phyloP scores from a whole-genome alignment of 2,797 vertebrate species.

The Hafferia zeledoni region DNA sequence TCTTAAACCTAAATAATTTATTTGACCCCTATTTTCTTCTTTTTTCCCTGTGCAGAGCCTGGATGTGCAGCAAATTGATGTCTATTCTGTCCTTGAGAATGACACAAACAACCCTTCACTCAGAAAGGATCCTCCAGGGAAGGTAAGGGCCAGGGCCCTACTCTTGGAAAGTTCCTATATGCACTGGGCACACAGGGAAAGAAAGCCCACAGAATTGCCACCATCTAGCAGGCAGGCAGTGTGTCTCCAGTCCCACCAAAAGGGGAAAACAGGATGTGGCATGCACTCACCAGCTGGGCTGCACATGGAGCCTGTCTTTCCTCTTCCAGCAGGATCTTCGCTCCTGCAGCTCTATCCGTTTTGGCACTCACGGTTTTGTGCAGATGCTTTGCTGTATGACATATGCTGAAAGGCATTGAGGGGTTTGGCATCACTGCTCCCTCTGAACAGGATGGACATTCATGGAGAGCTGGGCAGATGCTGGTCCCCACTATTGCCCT shows the following conservation, averaged over 20 bases:
- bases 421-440: background rate
- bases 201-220: background rate
- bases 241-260: background rate
- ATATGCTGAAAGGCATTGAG: background rate
- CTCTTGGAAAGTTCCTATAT: background rate
- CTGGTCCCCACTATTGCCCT: background rate
- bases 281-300: background rate
- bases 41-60: constrained; percentile 43
- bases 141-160: constrained; percentile 32
- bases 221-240: background rate
- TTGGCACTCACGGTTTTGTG: background rate
- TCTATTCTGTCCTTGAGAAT: constrained; percentile 38
- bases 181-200: background rate
- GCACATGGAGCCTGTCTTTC: background rate
- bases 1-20: background rate
- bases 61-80: constrained; percentile 46
- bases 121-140: background rate
- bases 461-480: background rate
- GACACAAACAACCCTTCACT: background rate
- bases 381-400: background rate
- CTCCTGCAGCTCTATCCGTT: background rate
- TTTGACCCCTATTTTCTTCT: background rate
- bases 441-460: background rate
- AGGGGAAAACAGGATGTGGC: background rate
- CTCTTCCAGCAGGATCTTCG: background rate